Conservation (phyloP, 2,113 vertebrate species). For the Dermatemys mawii region DNA sequence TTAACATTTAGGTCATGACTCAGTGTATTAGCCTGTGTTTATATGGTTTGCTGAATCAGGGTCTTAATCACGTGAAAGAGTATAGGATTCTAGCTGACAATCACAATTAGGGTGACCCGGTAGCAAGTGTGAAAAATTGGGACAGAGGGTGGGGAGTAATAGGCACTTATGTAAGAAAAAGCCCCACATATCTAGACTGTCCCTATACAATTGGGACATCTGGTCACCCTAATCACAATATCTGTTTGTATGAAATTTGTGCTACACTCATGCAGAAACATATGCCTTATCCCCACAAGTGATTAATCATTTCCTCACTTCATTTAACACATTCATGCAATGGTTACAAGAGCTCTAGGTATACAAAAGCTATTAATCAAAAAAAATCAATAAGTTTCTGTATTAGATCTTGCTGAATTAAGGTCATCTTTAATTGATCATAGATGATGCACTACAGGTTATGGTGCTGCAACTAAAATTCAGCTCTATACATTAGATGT, state of each 20-base stretch:
- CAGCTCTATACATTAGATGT: not conserved
- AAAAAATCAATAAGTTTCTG: not conserved
- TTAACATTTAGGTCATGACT: fast-evolving
- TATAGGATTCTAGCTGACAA: not conserved
- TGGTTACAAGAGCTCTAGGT: not conserved
- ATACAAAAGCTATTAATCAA: slow-evolving; percentile 32
- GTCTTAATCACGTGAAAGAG: not conserved
- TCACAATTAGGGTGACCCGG: not conserved
- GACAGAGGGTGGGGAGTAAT: too few relatives aligned
- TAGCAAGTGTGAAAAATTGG: too few relatives aligned
- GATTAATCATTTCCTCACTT: slow-evolving; percentile 19
- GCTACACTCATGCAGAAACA: not conserved
- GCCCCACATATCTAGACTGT: too few relatives aligned
- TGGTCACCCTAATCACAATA: not conserved
- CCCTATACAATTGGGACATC: too few relatives aligned
- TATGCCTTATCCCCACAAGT: not conserved
- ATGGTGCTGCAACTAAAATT: not conserved
- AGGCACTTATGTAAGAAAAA: too few relatives aligned
- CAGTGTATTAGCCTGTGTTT: not conserved
- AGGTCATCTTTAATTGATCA: slow-evolving; percentile 58
- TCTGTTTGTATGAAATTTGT: not conserved
- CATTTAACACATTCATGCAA: not conserved
- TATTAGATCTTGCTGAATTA: slow-evolving; percentile 60
- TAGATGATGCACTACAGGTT: slow-evolving; percentile 49
- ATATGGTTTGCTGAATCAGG: not conserved